Conservation (phyloP, 2,888 invertebrate genomes). For the Tipula confusa region DNA sequence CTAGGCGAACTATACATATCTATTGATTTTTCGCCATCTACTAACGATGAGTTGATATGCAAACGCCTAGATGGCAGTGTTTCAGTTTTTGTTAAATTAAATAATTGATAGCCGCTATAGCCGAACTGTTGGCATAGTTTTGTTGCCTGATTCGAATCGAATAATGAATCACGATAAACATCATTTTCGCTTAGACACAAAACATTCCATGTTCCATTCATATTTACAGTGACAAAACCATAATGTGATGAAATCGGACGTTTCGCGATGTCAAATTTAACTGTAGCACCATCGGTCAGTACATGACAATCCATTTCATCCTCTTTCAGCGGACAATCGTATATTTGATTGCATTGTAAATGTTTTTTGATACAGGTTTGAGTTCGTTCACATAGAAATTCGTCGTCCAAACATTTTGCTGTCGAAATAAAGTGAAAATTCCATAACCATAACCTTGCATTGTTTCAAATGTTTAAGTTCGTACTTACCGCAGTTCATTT, state of each 20-base stretch:
- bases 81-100: slow-evolving; percentile 39
- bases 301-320: slow-evolving; percentile 79
- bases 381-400: slow-evolving; percentile 62
- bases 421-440: too few relatives aligned
- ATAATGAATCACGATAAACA: slow-evolving; percentile 42
- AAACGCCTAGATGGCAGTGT: slow-evolving; percentile 33
- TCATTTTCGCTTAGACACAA: slow-evolving; percentile 52
- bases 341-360: slow-evolving; percentile 60
- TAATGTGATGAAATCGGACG: slow-evolving; percentile 57
- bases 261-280: slow-evolving; percentile 58
- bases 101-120: slow-evolving; percentile 50
- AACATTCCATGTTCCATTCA: slow-evolving; percentile 61
- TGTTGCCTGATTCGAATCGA: slow-evolving; percentile 48
- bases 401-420: slow-evolving; percentile 57
- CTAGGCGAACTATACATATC: not conserved
- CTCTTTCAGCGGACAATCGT: slow-evolving; percentile 65
- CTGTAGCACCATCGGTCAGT: slow-evolving; percentile 60
- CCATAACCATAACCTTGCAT: too few relatives aligned
- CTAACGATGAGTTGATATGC: not conserved
- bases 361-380: slow-evolving; percentile 58
- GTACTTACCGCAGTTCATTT: slow-evolving; percentile 63
- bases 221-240: slow-evolving; percentile 61
- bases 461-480: too few relatives aligned
- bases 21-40: not conserved
- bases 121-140: slow-evolving; percentile 65